phyloP scores from a whole-genome alignment of 2,888 invertebrate genomes.

The Pollenia angustigena region DNA sequence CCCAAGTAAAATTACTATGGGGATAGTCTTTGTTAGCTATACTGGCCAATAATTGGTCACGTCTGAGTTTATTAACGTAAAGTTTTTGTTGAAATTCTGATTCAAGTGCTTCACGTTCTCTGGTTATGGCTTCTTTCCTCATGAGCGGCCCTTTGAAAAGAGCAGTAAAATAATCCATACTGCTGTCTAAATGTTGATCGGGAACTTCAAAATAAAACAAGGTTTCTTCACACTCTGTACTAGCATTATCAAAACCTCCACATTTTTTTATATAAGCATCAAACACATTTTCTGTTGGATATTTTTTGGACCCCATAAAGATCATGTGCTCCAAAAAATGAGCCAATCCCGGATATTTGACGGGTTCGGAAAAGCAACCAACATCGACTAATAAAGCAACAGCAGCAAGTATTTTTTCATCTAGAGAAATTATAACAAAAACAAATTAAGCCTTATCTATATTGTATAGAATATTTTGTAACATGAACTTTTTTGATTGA shows the following conservation, averaged over 20 bases:
- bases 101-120: conserved; percentile 94
- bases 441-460: too few species aligned
- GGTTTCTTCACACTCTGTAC: conserved; percentile 94
- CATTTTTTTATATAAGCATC: conserved; percentile 92
- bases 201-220: conserved; percentile 95
- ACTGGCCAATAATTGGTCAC: conserved; percentile 90
- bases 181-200: conserved; percentile 90
- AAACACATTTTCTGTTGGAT: conserved; percentile 93
- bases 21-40: conserved; percentile 89
- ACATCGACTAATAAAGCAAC: conserved; percentile 91
- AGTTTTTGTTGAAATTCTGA: conserved; percentile 94
- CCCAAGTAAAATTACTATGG: conserved; percentile 92
- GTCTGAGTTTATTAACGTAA: conserved; percentile 90
- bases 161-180: conserved; percentile 93
- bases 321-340: conserved; percentile 96
- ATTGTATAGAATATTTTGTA: too few species aligned
- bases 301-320: conserved; percentile 97
- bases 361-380: conserved; percentile 92
- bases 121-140: conserved; percentile 92
- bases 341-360: conserved; percentile 91
- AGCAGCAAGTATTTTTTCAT: conserved; percentile 86
- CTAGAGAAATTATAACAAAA: conserved; percentile 61
- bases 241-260: conserved; percentile 94
- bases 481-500: too few species aligned
- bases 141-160: conserved; percentile 94